Evolutionary conservation across 2,113 vertebrate genomes (phyloP), one percentile per base, ranked within the genome.

Genomic region (Pachyramphus minor): DNA sequence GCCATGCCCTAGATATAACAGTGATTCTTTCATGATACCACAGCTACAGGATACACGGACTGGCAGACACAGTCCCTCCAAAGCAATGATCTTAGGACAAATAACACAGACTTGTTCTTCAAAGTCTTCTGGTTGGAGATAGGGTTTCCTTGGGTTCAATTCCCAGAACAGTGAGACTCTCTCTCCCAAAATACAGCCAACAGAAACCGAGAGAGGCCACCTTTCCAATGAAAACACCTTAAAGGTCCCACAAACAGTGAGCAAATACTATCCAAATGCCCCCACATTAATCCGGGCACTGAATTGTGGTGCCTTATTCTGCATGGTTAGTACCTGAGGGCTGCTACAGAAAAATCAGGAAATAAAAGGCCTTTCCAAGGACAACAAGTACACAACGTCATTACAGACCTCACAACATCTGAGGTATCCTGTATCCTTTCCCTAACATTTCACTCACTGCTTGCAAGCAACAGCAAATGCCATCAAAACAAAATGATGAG

Each of bases 1-100:
- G 58, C 15, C 6, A 8, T 47, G 63, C 62, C 39, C 30, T 53
- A 52, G 21, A 60, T 27, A 11, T 3, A 86, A 39, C 45, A 69
- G 14, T 41, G 59, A 66, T 53, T 62, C 37, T 67, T 75, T 39
- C 30, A 39, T 66, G 49, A 60, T 27, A 47, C 23, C 24, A 52
- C 41, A 78, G 31, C 37, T 69, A 30, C 50, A 49, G 59, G 28
- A 72, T 24, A 15, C 30, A 80, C 39, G 16, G 60, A 79, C 33
- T 0, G 0, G 30, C 33, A 63, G 33, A 41, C 39, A 64, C 16
- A 67, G 42, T 9, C 14, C 2, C 11, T 56, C n/a, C 5, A 1
- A 77, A 92, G 23, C 35, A 87, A n/a, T 31, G n/a, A 25, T 53
- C 27, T 80, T 33, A 33, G 39, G 33, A 78, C 35, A 89, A 78